phyloP scores from a whole-genome alignment of 2,113 vertebrate genomes.

The Psephotus haematonotus region DNA sequence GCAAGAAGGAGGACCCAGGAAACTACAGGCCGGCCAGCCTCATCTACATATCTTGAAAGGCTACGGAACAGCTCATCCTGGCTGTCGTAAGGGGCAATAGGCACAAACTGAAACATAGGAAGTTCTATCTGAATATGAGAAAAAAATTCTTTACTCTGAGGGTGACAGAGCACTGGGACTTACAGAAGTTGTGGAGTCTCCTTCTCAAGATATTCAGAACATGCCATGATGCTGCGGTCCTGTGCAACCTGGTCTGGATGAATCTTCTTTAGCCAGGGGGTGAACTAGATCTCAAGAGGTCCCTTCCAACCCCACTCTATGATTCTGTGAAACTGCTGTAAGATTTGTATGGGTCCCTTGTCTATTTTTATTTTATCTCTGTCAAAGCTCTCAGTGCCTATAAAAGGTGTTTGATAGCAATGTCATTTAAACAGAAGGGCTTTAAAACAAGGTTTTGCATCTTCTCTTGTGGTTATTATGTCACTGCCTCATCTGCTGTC shows the following conservation, averaged over 20 bases:
- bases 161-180: not conserved
- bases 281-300: not conserved
- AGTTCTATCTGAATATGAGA: not conserved
- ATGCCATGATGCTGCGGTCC: not conserved
- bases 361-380: not conserved
- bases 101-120: not conserved
- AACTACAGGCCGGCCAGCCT: not conserved
- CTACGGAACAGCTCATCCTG: not conserved
- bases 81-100: not conserved
- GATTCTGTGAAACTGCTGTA: not conserved
- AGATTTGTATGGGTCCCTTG: not conserved
- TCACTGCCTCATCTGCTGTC: not conserved
- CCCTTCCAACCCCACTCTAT: not conserved
- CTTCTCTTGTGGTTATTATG: not conserved
- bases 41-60: not conserved
- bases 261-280: not conserved
- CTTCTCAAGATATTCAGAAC: not conserved
- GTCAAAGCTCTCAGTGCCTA: not conserved
- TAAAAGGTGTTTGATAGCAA: not conserved
- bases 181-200: not conserved
- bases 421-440: not conserved
- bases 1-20: not conserved
- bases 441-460: not conserved
- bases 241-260: not conserved
- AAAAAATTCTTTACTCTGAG: not conserved